Evolutionary conservation across 2,113 vertebrate genomes (phyloP), one percentile per base, ranked within the genome.

Genomic region (Saimiri boliviensis): DNA sequence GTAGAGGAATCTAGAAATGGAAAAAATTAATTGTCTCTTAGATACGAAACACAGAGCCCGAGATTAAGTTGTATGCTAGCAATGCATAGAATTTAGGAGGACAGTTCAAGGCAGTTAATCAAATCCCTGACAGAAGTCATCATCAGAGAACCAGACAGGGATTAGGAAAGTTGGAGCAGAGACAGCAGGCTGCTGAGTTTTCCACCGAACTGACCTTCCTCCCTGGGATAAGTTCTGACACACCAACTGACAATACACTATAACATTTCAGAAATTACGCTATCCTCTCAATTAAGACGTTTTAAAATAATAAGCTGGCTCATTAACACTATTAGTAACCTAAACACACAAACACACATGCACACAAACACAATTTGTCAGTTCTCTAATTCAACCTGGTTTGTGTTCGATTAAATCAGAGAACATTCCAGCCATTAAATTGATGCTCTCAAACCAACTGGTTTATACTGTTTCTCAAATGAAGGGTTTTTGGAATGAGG

Each of bases 271-370:
- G 91, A 25, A 83, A 89, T 74, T 96, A 86, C 58, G 49, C 79
- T 79, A 66, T 23, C 58, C 56, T 81, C 68, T 95, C 81, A 63
- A 83, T 74, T 90, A 94, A 86, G 35, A 40, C 49, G 68, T 79
- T 95, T 93, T 47, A 77, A 92, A 92, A 81, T 68, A 96, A 87
- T 68, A 91, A 93, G 5, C 40, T 94, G 63, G 73, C 60, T 76
- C 66, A 37, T 88, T 80, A 49, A 42, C 16, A 90, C 63, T 81
- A 86, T 49, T 70, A 83, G 32, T 77, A 40, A n/a, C 20, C 47
- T 47, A 56, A 58, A 32, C 16, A 37, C 45, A 11, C 42, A 86
- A 56, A 68, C 60, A 40, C 14, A 8, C 58, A 13, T 32, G 54
- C 8, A 63, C 47, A 52, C 13, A 58, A n/a, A 66, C 68, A 35